Conservation (phyloP, 2,797 vertebrate genomes). For the Centroberyx gerrardi region DNA sequence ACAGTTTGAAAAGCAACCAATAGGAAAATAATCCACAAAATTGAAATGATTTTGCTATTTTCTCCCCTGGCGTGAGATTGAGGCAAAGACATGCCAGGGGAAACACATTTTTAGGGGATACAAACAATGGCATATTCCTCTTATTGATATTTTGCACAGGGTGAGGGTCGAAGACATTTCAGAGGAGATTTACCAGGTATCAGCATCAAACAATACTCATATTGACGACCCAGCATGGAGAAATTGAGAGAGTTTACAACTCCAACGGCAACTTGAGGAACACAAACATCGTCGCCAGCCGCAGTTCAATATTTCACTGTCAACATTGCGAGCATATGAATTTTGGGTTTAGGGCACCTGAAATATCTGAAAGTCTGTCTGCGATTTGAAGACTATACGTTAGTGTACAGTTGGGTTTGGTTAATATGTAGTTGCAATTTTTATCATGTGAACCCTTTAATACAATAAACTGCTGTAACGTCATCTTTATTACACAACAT, state of each 20-base stretch:
- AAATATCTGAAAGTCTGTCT: no score
- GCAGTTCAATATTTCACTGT: not conserved
- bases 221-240: not conserved
- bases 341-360: no score
- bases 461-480: not conserved
- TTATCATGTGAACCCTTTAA: not conserved
- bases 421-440: no score
- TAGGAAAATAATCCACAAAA: conserved; percentile 18
- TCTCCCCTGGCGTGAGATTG: conserved; percentile 7
- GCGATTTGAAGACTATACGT: no score
- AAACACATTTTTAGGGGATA: not conserved
- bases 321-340: no score
- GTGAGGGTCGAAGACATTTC: not conserved
- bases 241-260: conserved; percentile 7
- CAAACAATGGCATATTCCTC: not conserved
- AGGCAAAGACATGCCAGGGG: conserved; percentile 6
- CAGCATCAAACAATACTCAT: conserved; percentile 1
- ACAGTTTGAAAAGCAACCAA: conserved; percentile 15
- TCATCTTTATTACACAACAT: not conserved
- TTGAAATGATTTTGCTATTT: conserved; percentile 14
- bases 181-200: not conserved
- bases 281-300: no score
- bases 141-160: not conserved
- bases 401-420: no score
- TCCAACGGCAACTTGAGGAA: no score